Evolutionary conservation across 2,888 invertebrate genomes (phyloP), one percentile per base, ranked within the genome.

Genomic region (Dryadula phaetusa): DNA sequence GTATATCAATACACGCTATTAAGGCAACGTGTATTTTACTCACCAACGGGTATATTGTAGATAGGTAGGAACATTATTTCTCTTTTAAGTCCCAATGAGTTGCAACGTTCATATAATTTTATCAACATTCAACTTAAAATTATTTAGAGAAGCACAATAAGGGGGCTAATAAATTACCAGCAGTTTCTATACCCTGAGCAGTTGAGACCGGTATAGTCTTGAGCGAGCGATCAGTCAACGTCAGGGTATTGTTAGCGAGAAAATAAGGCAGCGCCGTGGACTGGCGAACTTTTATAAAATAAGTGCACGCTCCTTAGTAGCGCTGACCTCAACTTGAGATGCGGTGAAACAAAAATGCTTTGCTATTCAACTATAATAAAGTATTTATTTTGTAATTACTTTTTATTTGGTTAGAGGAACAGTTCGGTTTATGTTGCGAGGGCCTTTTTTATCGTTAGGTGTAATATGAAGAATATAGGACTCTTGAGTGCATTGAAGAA

Each of bases 231-330:
- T 89, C 86, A 76, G 83, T 89, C 90, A 88, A 83, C 79, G 89
- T 89, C 88, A 72, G 72, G 72, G 74, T 79, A 87, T 88, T 89
- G 88, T 89, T 88, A 86, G 79, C 81, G 77, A 74, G 79, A 78
- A 82, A 86, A 86, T 85, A 81, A 83, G 85, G 82, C 84, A 83
- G 77, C 73, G 73, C 76, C 72, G 75, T 60, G 77, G 80, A 82
- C 80, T 77, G 72, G 77, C 77, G 74, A 84, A 84, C 80, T 86
- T 83, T 83, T 82, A 83, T 85, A 84, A 85, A 84, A 82, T 87
- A 86, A 83, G 80, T 79, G 75, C 68, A 70, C 71, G 72, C 71
- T 69, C 65, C 65, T 70, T 70, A 71, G 70, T 53, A 56, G 52
- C 47, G 58, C 67, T 76, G 62, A 72, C 69, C 72, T 53, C 68